Evolutionary conservation across 2,113 vertebrate genomes (phyloP), one percentile per base, ranked within the genome.

Genomic region (Centrocercus urophasianus): DNA sequence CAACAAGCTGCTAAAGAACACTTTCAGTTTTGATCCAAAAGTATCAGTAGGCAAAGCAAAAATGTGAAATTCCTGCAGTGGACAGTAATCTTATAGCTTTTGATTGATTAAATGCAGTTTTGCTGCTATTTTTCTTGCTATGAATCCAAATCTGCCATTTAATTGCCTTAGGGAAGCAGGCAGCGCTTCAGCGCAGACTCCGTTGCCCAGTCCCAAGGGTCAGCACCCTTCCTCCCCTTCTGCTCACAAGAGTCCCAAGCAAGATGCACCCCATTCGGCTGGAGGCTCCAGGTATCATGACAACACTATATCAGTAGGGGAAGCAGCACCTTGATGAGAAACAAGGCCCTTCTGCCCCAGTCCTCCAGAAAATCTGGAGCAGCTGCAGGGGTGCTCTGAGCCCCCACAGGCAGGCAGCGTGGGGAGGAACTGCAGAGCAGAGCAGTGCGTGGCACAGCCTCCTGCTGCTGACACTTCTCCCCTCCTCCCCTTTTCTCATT

Each of bases 391-490:
- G 42, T 15, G 0, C 24, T 70, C 60, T 11, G 6, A 38, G 24
- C 16, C 14, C 15, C 5, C 34, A 4, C 57, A 17, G 63, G 40
- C 71, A 83, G 59, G 71, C 82, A 76, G 22, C 63, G 21, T 0
- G 21, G 56, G 67, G 42, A 83, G 43, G 45, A 88, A 69, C 48
- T 3, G 47, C 45, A 94, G 92, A 96, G 93, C 93, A 94, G 95
- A 95, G 56, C 61, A 21, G 47, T 43, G 71, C 43, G 76, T 74
- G 91, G 90, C 77, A 72, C 34, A 81, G 54, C 88, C 89, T 70
- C 90, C 75, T 95, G 69, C 79, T 89, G 75, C 88, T 80, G 71
- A 91, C 74, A 42, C 30, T 87, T 82, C 76, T 91, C 65, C 85
- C 64, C 86, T 93, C 73, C 69, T 93, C 66, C 47, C 73, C 19